A percentile compares a stretch with the other conserved stretches of the same genome.
Evolutionary conservation across 2,888 invertebrate genomes (phyloP).

Genomic region (Smittia sp.): DNA sequence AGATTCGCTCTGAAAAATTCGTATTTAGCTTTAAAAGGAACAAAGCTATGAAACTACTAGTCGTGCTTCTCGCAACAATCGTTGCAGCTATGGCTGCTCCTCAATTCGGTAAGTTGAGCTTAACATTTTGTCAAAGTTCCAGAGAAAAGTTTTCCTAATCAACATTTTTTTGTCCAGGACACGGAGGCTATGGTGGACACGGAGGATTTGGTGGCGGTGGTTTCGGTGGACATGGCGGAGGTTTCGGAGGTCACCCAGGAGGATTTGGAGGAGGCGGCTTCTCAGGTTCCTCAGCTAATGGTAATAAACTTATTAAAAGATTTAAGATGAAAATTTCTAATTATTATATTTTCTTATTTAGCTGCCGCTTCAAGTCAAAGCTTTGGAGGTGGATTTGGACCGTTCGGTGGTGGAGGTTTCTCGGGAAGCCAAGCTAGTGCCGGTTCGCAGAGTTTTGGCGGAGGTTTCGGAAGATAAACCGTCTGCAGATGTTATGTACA

Average conservation of each 20-base stretch:
- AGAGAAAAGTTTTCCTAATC: not conserved
- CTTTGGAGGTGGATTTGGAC: constrained; percentile 27
- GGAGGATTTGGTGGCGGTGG: not conserved
- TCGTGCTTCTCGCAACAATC: constrained; percentile 10
- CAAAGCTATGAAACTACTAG: constrained; percentile 7
- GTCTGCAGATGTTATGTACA: not conserved
- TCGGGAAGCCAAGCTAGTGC: not conserved
- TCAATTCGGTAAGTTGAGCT: not conserved
- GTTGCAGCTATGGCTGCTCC: not conserved
- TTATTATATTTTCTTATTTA: not conserved
- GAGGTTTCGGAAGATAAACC: not conserved
- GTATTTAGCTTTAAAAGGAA: not conserved
- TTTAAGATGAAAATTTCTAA: not conserved
- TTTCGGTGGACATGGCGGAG: not conserved
- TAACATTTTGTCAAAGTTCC: not conserved
- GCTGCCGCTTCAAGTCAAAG: not conserved
- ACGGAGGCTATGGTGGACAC: not conserved
- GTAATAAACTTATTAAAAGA: not conserved
- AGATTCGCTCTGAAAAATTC: not conserved
- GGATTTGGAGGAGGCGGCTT: constrained; percentile 22
- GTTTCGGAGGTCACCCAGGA: not conserved
- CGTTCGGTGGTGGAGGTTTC: not conserved
- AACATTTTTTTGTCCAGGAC: too few relatives aligned
- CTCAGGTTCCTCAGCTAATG: not conserved
- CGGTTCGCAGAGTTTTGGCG: not conserved